These are phyloP conservation scores for Proteles cristata DNA, from an alignment of 2,113 vertebrate genomes.

Conservation along the genomic window DNA sequence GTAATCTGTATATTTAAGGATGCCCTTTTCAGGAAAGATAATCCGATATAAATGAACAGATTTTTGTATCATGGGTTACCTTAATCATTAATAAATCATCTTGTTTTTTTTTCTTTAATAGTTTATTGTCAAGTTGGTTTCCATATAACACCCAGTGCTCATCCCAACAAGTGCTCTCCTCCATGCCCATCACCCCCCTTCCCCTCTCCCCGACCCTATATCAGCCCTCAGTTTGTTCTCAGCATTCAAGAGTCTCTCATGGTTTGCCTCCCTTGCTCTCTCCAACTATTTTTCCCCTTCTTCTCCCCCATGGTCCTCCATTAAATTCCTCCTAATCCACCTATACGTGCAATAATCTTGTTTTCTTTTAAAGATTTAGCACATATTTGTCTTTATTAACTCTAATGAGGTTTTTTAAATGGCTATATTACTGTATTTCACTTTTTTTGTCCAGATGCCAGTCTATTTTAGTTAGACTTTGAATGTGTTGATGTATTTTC, in stretches of 20 bases:
- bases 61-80: not conserved
- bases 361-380: not conserved
- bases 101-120: not conserved
- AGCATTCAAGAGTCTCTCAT: no score
- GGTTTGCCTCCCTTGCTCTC: no score
- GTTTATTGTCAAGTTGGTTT: no score
- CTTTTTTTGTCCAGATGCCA: not conserved
- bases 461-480: slow-evolving; percentile 26
- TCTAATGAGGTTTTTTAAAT: not conserved
- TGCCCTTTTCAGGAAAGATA: not conserved
- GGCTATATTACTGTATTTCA: not conserved
- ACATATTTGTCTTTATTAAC: not conserved
- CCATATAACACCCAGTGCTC: no score
- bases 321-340: no score
- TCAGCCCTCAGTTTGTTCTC: no score
- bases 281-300: no score
- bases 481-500: slow-evolving; percentile 12
- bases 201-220: no score
- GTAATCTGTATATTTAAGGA: not conserved
- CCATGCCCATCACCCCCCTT: no score
- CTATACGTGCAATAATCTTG: not conserved
- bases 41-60: not conserved
- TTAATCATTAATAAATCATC: slow-evolving; percentile 16
- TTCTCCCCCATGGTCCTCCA: no score
- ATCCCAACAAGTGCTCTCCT: no score